These are phyloP conservation scores for Volucella zonaria DNA, from an alignment of 2,888 invertebrate species.

Conservation along the genomic window DNA sequence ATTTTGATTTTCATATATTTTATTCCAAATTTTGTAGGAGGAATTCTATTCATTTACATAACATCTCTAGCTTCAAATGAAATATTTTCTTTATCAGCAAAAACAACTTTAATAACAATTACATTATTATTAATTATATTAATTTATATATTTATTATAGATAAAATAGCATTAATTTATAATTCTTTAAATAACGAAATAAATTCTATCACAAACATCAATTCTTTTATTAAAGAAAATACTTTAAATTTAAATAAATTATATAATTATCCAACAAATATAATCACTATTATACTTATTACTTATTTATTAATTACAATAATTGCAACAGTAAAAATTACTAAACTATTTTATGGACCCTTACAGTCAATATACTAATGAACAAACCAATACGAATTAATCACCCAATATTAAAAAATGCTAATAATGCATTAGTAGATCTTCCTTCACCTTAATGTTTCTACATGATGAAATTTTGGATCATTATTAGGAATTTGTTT, in stretches of 20 bases:
- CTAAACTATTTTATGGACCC: constrained; percentile 84
- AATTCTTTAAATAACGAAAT: constrained; percentile 82
- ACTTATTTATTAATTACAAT: constrained; percentile 85
- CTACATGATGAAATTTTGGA: constrained; percentile 88
- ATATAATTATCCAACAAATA: constrained; percentile 75
- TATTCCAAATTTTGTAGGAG: constrained; percentile 86
- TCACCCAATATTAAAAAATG: constrained; percentile 84
- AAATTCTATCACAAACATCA: constrained; percentile 78
- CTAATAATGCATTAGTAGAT: constrained; percentile 85
- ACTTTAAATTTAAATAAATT: constrained; percentile 84
- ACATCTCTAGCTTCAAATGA: constrained; percentile 86
- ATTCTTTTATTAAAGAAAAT: constrained; percentile 81
- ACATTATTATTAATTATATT: constrained; percentile 76
- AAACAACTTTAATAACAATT: constrained; percentile 77
- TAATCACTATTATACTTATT: constrained; percentile 84
- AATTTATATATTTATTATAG: constrained; percentile 75
- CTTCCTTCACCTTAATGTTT: constrained; percentile 86
- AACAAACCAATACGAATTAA: constrained; percentile 83
- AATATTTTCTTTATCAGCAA: constrained; percentile 83
- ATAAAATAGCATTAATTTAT: constrained; percentile 78
- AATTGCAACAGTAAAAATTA: constrained; percentile 85
- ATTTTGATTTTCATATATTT: constrained; percentile 86
- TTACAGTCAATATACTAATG: constrained; percentile 84
- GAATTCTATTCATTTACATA: constrained; percentile 87
- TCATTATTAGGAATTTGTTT: constrained; percentile 86